Conservation (phyloP, 2,888 invertebrate species). For the Zygaena filipendulae region DNA sequence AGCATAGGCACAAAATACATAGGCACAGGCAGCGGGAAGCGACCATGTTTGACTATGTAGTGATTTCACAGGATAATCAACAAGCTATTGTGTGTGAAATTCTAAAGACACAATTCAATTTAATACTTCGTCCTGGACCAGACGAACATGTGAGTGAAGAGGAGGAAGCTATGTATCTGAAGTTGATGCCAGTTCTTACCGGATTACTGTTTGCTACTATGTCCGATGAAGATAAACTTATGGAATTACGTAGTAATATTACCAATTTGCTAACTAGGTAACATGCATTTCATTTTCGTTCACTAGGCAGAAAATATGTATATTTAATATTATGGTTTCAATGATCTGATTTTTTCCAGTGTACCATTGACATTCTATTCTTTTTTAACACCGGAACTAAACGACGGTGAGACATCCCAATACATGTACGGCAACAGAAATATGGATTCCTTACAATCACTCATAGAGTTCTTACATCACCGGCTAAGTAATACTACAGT, state of each 20-base stretch:
- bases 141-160: slow-evolving; percentile 64
- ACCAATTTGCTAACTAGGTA: slow-evolving; percentile 82
- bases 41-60: no score
- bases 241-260: slow-evolving; percentile 80
- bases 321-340: not conserved
- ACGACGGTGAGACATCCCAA: slow-evolving; percentile 50
- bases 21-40: no score
- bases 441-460: slow-evolving; percentile 79
- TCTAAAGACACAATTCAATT: slow-evolving; percentile 82
- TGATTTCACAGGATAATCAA: slow-evolving; percentile 59
- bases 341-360: slow-evolving; percentile 52
- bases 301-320: not conserved
- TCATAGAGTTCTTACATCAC: slow-evolving; percentile 76
- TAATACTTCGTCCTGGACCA: slow-evolving; percentile 66
- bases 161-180: slow-evolving; percentile 77
- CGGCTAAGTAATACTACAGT: slow-evolving; percentile 70
- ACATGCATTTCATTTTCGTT: no score
- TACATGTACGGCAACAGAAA: slow-evolving; percentile 76
- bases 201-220: slow-evolving; percentile 73
- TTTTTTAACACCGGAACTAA: slow-evolving; percentile 72
- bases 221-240: slow-evolving; percentile 67
- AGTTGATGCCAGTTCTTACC: slow-evolving; percentile 77
- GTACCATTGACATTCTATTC: slow-evolving; percentile 81
- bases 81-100: slow-evolving; percentile 77
- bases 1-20: no score